Percentiles rank a stretch among this genome's conserved stretches.
These are phyloP conservation scores for Exocentrus adspersus DNA, from an alignment of 2,888 invertebrate genomes.

Conservation along the genomic window DNA sequence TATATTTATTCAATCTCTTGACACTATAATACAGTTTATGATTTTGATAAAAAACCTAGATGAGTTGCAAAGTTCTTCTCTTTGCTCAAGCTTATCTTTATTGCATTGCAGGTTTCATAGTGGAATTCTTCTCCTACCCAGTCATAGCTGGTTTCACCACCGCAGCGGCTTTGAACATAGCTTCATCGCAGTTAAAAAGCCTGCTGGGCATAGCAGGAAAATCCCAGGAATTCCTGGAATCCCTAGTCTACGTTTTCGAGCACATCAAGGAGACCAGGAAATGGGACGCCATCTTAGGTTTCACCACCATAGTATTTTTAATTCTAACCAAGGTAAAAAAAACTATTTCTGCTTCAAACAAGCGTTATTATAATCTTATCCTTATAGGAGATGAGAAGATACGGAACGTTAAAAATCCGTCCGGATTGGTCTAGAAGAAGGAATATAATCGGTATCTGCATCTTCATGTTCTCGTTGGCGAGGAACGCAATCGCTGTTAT, in stretches of 20 bases:
- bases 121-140: constrained; percentile 87
- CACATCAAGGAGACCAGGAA: constrained; percentile 70
- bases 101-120: constrained; percentile 73
- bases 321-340: constrained; percentile 71
- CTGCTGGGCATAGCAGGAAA: constrained; percentile 74
- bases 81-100: too few relatives aligned
- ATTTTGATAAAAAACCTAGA: too few relatives aligned
- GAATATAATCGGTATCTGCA: constrained; percentile 64
- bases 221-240: constrained; percentile 74
- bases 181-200: constrained; percentile 80
- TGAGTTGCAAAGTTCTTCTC: too few relatives aligned
- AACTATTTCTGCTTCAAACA: not conserved
- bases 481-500: constrained; percentile 85
- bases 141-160: constrained; percentile 87
- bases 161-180: constrained; percentile 87
- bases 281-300: constrained; percentile 77
- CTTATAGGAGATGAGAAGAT: constrained; percentile 67
- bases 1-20: too few relatives aligned
- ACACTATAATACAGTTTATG: too few relatives aligned
- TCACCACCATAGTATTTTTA: constrained; percentile 70
- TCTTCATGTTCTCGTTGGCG: constrained; percentile 75
- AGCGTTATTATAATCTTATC: not conserved
- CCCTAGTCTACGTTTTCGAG: constrained; percentile 70
- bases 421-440: constrained; percentile 57
- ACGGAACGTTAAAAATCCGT: constrained; percentile 65